Percentiles rank a stretch among this genome's conserved stretches.
These are phyloP conservation scores for Dicrostonyx torquatus DNA, from an alignment of 2,797 vertebrate species.

Conservation along the genomic window DNA sequence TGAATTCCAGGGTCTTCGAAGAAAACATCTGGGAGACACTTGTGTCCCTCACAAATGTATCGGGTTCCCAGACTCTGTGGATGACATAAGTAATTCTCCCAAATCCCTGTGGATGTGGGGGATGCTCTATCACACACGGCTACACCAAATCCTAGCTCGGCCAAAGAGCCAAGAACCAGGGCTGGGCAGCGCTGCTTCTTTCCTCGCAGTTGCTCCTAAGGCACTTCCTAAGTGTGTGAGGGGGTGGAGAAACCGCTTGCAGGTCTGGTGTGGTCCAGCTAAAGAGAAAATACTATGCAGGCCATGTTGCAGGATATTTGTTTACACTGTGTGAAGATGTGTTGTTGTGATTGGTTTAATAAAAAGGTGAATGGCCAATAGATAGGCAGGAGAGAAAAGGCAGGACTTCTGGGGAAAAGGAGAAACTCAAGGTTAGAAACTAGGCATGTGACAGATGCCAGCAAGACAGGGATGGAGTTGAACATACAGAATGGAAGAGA, in stretches of 20 bases:
- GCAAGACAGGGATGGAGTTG: too few relatives aligned
- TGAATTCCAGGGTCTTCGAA: background rate
- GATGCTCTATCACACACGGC: rapidly evolving
- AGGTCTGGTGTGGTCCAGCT: background rate
- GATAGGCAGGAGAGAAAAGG: too few relatives aligned
- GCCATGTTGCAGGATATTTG: too few relatives aligned
- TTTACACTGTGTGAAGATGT: too few relatives aligned
- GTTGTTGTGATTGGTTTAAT: too few relatives aligned
- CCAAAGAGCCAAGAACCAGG: background rate
- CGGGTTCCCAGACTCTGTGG: background rate
- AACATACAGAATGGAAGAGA: too few relatives aligned
- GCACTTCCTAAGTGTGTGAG: background rate
- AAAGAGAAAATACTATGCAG: background rate
- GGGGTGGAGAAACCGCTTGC: background rate
- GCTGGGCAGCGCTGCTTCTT: rapidly evolving
- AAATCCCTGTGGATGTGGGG: background rate
- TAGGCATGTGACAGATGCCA: too few relatives aligned
- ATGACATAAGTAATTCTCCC: background rate
- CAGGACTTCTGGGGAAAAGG: too few relatives aligned
- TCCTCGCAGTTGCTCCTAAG: background rate
- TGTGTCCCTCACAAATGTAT: background rate
- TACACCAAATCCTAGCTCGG: background rate
- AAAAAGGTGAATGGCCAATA: too few relatives aligned
- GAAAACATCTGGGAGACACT: background rate
- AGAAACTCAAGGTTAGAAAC: too few relatives aligned